Base-by-base conservation (phyloP, 2,797 vertebrate genomes). In the Delichon dasypus region DNA sequence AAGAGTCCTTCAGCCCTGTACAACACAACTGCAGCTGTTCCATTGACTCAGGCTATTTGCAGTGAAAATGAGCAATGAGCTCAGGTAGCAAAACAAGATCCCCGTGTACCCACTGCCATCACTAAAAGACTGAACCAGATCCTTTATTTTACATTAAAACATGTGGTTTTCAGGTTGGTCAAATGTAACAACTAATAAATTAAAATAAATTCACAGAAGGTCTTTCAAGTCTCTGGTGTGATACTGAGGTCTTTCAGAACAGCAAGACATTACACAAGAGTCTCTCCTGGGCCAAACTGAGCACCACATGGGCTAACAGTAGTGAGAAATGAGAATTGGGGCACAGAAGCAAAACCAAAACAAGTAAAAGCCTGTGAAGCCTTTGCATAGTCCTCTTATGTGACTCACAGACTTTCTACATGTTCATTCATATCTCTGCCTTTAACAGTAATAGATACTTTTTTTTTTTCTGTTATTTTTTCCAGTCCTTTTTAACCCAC, bases 1-100 rank as follows among this genome's bases (percentile, higher is more conserved):
- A 21, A 80, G 54, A 65, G 66, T 62, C 81, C 65, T 68, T 72
- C 91, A 62, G 79, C 17, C 38, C 30, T 7, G 8, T 8, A 68
- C 16, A 16, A 26, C 85, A 77, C 36, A 88, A 51, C 20, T 34
- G 79, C 93, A 93, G 89, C 93, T 95, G 91, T 54, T 94, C 81
- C 89, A 92, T 26, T 92, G 85, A 93, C 60, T 92, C 32, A 7
- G 34, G 64, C 26, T 87, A 32, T 85, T 74, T 61, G 72, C 25
- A 71, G 42, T 86, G 66, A 85, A 82, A 91, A 83, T 0, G 23
- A 87, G 62, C 73, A 57, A 6, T 1, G 16, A 70, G n/a, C 25
- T 78, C 76, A 88, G 70, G 85, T 13, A 89, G 79, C 79, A 92
- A 78, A 96, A 89, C 89, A 94, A 92, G 58, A 61, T 8, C 30